Base-by-base conservation (phyloP, 2,113 vertebrate genomes). In the Syrmaticus mikado region DNA sequence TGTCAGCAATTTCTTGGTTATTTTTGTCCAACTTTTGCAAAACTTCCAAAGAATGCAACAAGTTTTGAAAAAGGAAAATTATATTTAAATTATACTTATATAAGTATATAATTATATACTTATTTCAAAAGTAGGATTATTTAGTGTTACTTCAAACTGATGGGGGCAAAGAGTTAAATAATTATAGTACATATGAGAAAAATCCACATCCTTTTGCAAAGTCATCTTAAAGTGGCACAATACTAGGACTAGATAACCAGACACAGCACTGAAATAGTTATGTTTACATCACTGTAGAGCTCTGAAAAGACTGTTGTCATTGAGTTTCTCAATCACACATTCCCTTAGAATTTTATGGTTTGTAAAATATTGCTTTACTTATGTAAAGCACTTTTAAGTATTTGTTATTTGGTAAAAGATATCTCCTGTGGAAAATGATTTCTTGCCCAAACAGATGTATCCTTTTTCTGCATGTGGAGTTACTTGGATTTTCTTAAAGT, bases 301-400 rank as follows among this genome's bases (percentile, higher is more conserved):
- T 76, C 58, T 73, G 40, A 87, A 84, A 84, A 74, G 67, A 14
- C 28, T 62, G 13, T 17, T 13, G 24, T 46, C 15, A 52, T 17
- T 3, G 5, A 40, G 14, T 85, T 62, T 36, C 8, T 73, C 6
- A 2, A 25, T 61, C 38, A 81, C 48, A 6, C 8, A 73, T 85
- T 52, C 9, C 58, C 22, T 73, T 66, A 16, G 50, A 92, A 80
- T 64, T 84, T 50, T 90, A 70, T 50, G 21, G 5, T 50, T 81
- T 30, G 32, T 64, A 80, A 95, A 94, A 79, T 82, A 92, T 27
- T 91, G 50, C 75, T 48, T 78, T 84, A 80, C 80, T 41, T 32
- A 38, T 38, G 38, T 38, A 38, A 68, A 75, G 85, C 46, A 86
- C 52, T 32, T 80, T 46, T 8, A 77, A 79, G 43, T 62, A 95